Conservation (phyloP, 2,797 vertebrate genomes). For the Smutsia temminckii region DNA sequence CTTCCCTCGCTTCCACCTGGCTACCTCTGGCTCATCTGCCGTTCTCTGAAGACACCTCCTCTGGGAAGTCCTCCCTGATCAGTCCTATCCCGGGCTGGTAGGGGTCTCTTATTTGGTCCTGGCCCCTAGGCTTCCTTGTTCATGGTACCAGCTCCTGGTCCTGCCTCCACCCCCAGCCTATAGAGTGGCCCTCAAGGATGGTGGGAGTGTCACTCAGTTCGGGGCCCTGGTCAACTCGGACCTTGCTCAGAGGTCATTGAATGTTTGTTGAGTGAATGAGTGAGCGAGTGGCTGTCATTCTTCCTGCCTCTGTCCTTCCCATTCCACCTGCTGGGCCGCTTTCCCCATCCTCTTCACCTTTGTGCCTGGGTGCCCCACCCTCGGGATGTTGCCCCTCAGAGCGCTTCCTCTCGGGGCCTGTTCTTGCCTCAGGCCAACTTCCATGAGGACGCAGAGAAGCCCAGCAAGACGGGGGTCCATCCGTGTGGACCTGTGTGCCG, state of each 20-base stretch:
- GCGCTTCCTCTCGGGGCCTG: too few species aligned
- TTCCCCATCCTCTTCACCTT: neutral
- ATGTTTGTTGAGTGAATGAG: neutral
- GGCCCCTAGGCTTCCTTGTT: neutral
- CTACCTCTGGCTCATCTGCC: neutral
- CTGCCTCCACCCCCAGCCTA: neutral
- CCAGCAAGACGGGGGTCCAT: neutral
- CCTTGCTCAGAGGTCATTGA: neutral
- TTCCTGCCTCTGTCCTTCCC: neutral
- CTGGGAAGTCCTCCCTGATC: neutral
- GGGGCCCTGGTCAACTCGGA: neutral
- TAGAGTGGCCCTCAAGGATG: neutral
- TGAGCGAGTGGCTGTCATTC: neutral
- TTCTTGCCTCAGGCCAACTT: neutral
- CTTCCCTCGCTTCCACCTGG: neutral
- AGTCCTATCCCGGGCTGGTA: neutral
- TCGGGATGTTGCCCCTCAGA: neutral
- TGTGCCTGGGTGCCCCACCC: neutral
- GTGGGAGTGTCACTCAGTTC: neutral
- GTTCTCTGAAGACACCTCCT: neutral
- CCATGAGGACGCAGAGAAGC: neutral
- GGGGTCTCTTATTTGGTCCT: neutral
- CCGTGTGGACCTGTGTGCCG: neutral
- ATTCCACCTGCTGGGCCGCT: neutral
- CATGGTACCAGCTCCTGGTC: neutral